Percentiles rank a stretch among this genome's conserved stretches.
phyloP scores from a whole-genome alignment of 2,113 vertebrate genomes.

The Pseudolaguvia tuberculata region DNA sequence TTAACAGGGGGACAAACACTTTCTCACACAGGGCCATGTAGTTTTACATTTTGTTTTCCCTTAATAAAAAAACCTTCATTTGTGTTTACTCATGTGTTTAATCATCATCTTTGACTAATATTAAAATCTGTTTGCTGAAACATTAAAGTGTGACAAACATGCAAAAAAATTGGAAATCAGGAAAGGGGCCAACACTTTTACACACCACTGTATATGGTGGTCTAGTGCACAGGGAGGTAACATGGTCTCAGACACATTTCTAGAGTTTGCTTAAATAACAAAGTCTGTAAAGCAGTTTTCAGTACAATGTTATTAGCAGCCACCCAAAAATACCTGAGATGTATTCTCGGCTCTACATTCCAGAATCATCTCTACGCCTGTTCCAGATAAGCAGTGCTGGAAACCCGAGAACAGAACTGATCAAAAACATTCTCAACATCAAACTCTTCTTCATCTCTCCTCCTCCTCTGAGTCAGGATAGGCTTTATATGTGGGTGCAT shows the following conservation, averaged over 20 bases:
- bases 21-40: too few species aligned
- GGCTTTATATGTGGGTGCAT: slow-evolving; percentile 20
- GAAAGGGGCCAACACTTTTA: too few species aligned
- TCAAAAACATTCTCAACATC: slow-evolving; percentile 53
- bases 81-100: too few species aligned
- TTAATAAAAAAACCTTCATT: too few species aligned
- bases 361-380: slow-evolving; percentile 32
- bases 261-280: background rate
- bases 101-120: too few species aligned
- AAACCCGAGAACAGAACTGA: slow-evolving; percentile 47
- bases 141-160: too few species aligned
- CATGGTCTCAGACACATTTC: background rate
- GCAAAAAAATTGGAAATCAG: too few species aligned
- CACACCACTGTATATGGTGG: too few species aligned
- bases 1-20: too few species aligned
- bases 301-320: background rate
- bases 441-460: slow-evolving; percentile 23
- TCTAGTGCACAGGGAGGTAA: too few species aligned
- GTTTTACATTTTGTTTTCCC: too few species aligned
- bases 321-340: background rate
- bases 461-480: slow-evolving; percentile 23
- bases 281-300: background rate
- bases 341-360: slow-evolving; percentile 27
- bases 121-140: too few species aligned
- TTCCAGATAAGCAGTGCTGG: slow-evolving; percentile 41